These are phyloP conservation scores for Thinocorus orbignyianus DNA, from an alignment of 2,113 vertebrate species.

Conservation along the genomic window DNA sequence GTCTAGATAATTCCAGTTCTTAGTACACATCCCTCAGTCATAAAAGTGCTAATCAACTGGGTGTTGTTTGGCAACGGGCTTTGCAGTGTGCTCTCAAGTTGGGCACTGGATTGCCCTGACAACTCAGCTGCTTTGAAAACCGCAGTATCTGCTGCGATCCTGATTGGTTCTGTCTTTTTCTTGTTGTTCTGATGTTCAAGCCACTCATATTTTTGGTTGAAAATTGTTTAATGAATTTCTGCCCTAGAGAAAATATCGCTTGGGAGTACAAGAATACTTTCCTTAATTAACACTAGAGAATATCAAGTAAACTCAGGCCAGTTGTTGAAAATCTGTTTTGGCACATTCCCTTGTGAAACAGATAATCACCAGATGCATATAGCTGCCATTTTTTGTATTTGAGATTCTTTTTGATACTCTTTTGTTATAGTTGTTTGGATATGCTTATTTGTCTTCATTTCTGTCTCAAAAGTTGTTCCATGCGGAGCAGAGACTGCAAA, in stretches of 20 bases:
- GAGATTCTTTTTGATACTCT: neutral
- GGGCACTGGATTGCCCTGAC: neutral
- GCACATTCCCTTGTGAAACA: neutral
- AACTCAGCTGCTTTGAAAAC: neutral
- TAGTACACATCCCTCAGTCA: neutral
- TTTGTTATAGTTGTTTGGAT: neutral
- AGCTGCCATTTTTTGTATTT: neutral
- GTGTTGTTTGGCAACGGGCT: neutral
- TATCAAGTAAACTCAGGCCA: neutral
- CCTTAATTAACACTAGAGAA: neutral
- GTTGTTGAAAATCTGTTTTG: neutral
- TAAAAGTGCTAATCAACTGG: neutral
- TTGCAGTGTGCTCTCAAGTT: neutral
- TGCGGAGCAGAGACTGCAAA: constrained; percentile 88
- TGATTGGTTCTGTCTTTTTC: neutral
- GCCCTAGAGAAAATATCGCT: neutral
- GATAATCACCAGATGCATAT: neutral
- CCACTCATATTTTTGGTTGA: neutral
- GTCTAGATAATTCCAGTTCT: neutral
- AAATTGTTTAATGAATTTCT: constrained; percentile 7
- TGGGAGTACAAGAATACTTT: neutral
- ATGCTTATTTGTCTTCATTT: neutral
- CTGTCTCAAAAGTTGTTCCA: constrained; percentile 86
- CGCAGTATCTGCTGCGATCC: neutral
- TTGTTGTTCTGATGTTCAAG: neutral